These are phyloP conservation scores for Polymixis lichenea DNA, from an alignment of 2,888 invertebrate species.

Conservation along the genomic window DNA sequence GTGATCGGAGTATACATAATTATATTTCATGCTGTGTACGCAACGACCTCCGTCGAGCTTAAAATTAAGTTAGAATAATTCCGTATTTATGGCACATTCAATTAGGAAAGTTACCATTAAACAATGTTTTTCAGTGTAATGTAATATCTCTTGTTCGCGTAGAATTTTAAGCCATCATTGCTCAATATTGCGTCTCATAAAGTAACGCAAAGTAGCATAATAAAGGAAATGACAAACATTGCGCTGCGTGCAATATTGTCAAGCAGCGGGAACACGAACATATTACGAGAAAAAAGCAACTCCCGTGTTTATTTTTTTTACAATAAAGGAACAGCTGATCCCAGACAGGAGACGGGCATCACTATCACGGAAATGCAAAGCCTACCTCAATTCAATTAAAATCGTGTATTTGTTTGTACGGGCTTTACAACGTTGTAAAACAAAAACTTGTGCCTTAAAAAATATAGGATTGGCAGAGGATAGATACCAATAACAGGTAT, in stretches of 20 bases:
- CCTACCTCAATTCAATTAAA: slow-evolving; percentile 8
- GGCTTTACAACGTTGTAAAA: too few species aligned
- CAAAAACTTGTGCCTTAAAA: neutral
- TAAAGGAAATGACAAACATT: slow-evolving; percentile 68
- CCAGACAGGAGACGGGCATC: slow-evolving; percentile 1
- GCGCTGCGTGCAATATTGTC: slow-evolving; percentile 61
- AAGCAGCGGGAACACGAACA: slow-evolving; percentile 48
- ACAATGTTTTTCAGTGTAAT: slow-evolving; percentile 68
- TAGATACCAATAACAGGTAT: neutral
- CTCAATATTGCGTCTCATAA: slow-evolving; percentile 73
- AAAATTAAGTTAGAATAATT: slow-evolving; percentile 67
- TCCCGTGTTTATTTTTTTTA: slow-evolving; percentile 15
- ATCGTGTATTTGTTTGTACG: neutral
- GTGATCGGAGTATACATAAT: slow-evolving; percentile 53
- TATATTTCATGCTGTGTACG: slow-evolving; percentile 61
- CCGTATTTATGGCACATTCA: slow-evolving; percentile 67
- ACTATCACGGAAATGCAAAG: neutral
- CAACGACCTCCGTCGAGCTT: slow-evolving; percentile 49
- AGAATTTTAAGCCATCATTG: slow-evolving; percentile 68
- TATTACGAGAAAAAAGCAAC: slow-evolving; percentile 28
- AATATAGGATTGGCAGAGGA: neutral
- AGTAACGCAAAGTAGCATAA: slow-evolving; percentile 67
- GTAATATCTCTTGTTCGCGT: slow-evolving; percentile 63
- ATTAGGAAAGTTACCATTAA: slow-evolving; percentile 69
- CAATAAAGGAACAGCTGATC: neutral